Conservation (phyloP, 2,888 invertebrate genomes). For the Calameuta filiformis region DNA sequence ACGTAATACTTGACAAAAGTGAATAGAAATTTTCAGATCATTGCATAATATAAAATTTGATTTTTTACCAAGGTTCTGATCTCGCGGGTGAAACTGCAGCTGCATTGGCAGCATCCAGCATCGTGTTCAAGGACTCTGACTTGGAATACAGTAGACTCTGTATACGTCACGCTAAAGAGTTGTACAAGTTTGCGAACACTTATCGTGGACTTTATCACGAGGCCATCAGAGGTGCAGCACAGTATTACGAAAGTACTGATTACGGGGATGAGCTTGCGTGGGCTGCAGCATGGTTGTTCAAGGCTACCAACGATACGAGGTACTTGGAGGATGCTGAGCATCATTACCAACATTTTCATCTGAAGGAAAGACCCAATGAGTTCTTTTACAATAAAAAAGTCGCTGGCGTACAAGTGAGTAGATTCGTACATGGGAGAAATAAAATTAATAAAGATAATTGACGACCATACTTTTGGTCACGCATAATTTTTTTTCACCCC, state of each 20-base stretch:
- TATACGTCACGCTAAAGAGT: constrained; percentile 67
- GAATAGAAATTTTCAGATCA: neutral
- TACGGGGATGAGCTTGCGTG: constrained; percentile 71
- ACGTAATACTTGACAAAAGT: neutral
- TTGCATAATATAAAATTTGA: neutral
- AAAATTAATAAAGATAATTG: constrained; percentile 16
- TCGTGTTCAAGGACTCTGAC: constrained; percentile 67
- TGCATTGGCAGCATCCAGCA: constrained; percentile 69
- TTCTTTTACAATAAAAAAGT: constrained; percentile 71
- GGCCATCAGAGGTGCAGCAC: constrained; percentile 67
- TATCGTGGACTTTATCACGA: constrained; percentile 69
- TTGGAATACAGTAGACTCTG: constrained; percentile 64
- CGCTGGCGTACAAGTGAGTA: constrained; percentile 69
- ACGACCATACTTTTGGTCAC: neutral
- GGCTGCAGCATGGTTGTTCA: constrained; percentile 71
- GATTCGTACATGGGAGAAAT: neutral
- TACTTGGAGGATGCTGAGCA: constrained; percentile 68
- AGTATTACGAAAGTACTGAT: constrained; percentile 68
- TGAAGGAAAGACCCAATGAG: constrained; percentile 67
- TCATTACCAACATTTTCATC: constrained; percentile 66
- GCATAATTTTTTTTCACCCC: constrained; percentile 20
- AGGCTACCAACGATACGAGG: constrained; percentile 66
- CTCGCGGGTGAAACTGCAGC: constrained; percentile 73
- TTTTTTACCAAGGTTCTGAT: constrained; percentile 67
- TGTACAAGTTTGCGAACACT: constrained; percentile 68